Percentiles rank a stretch among this genome's conserved stretches.
phyloP scores from a whole-genome alignment of 2,113 vertebrate species.

The Neolamprologus sp. region DNA sequence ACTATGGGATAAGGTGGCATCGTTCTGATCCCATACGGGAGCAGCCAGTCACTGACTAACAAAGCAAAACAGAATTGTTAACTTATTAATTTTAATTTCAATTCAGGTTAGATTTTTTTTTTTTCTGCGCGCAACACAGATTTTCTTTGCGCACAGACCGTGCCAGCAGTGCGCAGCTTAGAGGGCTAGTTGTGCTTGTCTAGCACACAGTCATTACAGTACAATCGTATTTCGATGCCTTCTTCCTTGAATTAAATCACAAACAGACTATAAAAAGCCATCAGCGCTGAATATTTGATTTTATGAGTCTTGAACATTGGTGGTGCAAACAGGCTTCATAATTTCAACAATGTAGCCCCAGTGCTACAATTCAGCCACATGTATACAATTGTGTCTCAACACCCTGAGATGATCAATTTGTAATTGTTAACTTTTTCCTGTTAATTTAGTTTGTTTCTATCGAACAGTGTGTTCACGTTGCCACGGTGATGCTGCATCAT shows the following conservation, averaged over 20 bases:
- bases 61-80: rapidly evolving
- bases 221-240: background rate
- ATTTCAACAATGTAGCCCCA: rapidly evolving
- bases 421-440: background rate
- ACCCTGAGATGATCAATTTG: background rate
- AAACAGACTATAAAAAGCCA: background rate
- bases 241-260: background rate
- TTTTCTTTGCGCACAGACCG: background rate
- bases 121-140: rapidly evolving
- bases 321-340: background rate
- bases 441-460: rapidly evolving
- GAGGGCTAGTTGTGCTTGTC: background rate
- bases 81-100: rapidly evolving
- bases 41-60: background rate
- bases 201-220: background rate
- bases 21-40: rapidly evolving
- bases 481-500: background rate
- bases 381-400: rapidly evolving
- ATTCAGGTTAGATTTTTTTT: background rate
- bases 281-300: background rate
- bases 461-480: background rate
- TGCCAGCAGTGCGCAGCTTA: rapidly evolving
- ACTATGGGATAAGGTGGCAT: rapidly evolving
- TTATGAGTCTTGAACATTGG: background rate
- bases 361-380: background rate